Base-by-base conservation (phyloP, 1,140 invertebrate genomes). In the Orius insidiosus region DNA sequence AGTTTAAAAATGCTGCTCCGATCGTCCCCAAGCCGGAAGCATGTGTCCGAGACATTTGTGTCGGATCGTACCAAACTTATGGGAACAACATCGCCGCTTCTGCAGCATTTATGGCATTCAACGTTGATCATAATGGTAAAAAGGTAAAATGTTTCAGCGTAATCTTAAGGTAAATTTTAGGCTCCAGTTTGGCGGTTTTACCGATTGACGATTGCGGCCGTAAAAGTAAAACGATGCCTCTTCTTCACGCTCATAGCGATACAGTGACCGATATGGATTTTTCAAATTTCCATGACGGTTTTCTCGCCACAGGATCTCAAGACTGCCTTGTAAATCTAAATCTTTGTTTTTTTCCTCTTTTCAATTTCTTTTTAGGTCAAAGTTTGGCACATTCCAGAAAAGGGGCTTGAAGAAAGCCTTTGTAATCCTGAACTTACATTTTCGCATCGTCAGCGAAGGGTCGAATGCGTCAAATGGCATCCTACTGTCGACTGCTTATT, bases 1-100 rank as follows among this genome's bases (percentile, higher is more conserved):
- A 95, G 62, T 95, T 89, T 63, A 93, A 93, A 74, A 94, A 95
- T 83, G 85, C 88, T 48, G 79, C 85, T 52, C 86, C 88, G 16
- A 88, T 90, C 59, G 79, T 89, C 53, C 85, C 86, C 7, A 92
- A 89, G 61, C 80, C 82, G 49, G 88, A 93, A 68, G 78, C 82
- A 49, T 88, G 84, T 64, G 80, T 95, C 52, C 69, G 82, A 52
- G 87, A 93, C 59, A 77, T 95, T 47, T 80, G 76, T 56, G 81
- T 92, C 40, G 85, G 85, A 3, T 86, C 84, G 15, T 85, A 89
- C 64, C 83, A 87, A 58, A 89, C 85, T 14, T 89, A 85, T 70
- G 88, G 88, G 43, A 93, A 92, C 61, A 88, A 89, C 60, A 90
- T 95, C 58, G 78, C 85, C 58, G 83, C 88, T 24, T 92, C 87